These are phyloP conservation scores for Orcinus orca DNA, from an alignment of 2,113 vertebrate genomes.

Conservation along the genomic window DNA sequence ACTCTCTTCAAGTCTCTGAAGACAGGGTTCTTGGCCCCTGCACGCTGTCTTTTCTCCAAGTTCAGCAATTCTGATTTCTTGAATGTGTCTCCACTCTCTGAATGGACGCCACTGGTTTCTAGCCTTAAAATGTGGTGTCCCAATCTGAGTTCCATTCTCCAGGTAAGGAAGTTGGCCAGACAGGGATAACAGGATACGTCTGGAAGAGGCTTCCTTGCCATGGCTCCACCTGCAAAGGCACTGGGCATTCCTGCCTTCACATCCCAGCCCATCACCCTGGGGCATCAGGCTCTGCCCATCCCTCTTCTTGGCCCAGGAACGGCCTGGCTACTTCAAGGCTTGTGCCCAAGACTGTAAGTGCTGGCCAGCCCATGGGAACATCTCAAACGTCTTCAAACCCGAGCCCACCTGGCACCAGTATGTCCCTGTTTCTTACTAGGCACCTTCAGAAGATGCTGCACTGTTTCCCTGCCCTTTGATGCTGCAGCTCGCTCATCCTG, in stretches of 20 bases:
- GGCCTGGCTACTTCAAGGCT: background rate
- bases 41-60: background rate
- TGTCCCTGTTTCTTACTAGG: background rate
- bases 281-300: background rate
- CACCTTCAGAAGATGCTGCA: background rate
- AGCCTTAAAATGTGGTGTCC: background rate
- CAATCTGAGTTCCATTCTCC: background rate
- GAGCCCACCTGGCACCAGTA: background rate
- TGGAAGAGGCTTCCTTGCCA: background rate
- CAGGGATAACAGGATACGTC: background rate
- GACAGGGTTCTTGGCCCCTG: background rate
- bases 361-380: rapidly evolving
- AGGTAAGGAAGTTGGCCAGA: background rate
- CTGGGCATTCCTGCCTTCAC: background rate
- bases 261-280: background rate
- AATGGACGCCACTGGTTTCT: background rate
- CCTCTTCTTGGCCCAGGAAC: background rate
- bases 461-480: background rate
- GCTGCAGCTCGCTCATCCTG: background rate
- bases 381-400: background rate
- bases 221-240: background rate
- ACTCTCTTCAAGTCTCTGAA: background rate
- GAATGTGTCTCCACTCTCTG: background rate
- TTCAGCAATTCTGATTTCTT: background rate
- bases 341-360: background rate